These are phyloP conservation scores for Acipenser oxyrinchus DNA, from an alignment of 2,797 vertebrate species.

Conservation along the genomic window DNA sequence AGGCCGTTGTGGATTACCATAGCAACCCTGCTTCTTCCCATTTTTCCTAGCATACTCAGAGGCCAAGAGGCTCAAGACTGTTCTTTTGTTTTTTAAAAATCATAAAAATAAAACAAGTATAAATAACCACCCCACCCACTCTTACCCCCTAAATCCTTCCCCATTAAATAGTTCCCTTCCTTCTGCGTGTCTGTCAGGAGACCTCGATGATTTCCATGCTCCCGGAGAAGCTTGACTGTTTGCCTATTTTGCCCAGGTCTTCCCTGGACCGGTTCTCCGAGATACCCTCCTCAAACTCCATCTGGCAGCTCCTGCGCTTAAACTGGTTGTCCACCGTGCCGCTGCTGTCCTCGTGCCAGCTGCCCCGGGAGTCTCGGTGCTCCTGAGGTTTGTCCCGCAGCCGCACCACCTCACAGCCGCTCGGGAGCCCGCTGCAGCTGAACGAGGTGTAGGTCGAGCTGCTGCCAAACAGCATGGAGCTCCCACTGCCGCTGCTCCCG, in stretches of 20 bases:
- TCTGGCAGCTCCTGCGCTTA: slow-evolving; percentile 90
- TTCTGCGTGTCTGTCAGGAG: slow-evolving; percentile 71
- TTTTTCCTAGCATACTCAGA: slow-evolving; percentile 8
- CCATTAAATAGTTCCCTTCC: slow-evolving; percentile 33
- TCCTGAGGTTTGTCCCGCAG: slow-evolving; percentile 70
- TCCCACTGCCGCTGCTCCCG: slow-evolving; percentile 2
- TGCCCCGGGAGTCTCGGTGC: slow-evolving; percentile 57
- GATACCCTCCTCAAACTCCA: slow-evolving; percentile 89
- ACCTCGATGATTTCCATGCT: slow-evolving; percentile 96
- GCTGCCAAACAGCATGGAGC: slow-evolving; percentile 47
- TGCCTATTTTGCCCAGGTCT: slow-evolving; percentile 87
- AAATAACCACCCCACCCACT: slow-evolving; percentile 25
- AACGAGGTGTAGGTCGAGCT: slow-evolving; percentile 57
- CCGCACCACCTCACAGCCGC: slow-evolving; percentile 57
- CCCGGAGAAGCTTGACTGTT: slow-evolving; percentile 90
- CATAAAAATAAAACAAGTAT: slow-evolving; percentile 16
- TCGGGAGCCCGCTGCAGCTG: slow-evolving; percentile 51
- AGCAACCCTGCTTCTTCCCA: slow-evolving; percentile 3
- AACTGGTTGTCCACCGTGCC: slow-evolving; percentile 67
- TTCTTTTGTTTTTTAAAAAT: slow-evolving; percentile 13
- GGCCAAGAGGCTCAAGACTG: slow-evolving; percentile 4
- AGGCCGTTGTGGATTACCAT: neutral
- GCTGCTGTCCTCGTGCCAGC: slow-evolving; percentile 62
- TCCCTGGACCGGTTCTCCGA: slow-evolving; percentile 79
- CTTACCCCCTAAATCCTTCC: slow-evolving; percentile 37